A percentile compares a stretch with the other conserved stretches of the same genome.
Conservation (phyloP, 2,888 invertebrate genomes). For the Emesis russula region DNA sequence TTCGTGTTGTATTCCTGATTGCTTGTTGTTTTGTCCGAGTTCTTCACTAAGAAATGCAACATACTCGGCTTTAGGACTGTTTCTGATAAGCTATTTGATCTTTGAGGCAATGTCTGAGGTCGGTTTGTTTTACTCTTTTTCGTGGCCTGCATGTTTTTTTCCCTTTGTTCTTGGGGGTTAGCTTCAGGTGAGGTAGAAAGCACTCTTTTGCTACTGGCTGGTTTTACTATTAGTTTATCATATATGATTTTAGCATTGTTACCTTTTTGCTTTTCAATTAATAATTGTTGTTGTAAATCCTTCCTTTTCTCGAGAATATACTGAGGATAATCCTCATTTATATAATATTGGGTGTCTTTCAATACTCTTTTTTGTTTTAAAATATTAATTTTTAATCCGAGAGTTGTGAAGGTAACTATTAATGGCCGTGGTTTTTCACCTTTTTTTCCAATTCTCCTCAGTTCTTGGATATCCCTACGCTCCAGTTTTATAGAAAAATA, state of each 20-base stretch:
- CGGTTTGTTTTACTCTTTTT: slow-evolving; percentile 70
- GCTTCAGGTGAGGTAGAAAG: slow-evolving; percentile 63
- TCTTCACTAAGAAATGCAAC: slow-evolving; percentile 69
- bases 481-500: slow-evolving; percentile 42
- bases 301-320: slow-evolving; percentile 72
- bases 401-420: slow-evolving; percentile 49
- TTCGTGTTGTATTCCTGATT: slow-evolving; percentile 26
- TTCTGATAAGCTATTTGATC: slow-evolving; percentile 72
- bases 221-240: slow-evolving; percentile 69
- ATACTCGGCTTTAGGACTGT: slow-evolving; percentile 76
- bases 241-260: slow-evolving; percentile 76
- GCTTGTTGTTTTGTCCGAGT: slow-evolving; percentile 51
- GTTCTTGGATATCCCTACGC: slow-evolving; percentile 56
- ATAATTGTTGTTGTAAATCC: slow-evolving; percentile 64
- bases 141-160: slow-evolving; percentile 41
- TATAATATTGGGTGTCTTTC: not conserved
- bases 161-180: not conserved
- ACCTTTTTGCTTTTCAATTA: slow-evolving; percentile 66
- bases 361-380: slow-evolving; percentile 71
- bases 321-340: slow-evolving; percentile 31
- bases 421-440: slow-evolving; percentile 56
- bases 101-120: slow-evolving; percentile 1
- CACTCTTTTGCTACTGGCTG: slow-evolving; percentile 57
- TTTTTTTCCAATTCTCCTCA: slow-evolving; percentile 62
- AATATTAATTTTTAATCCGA: slow-evolving; percentile 59